Evolutionary conservation across 2,888 invertebrate genomes (phyloP), one percentile per base, ranked within the genome.

Genomic region (Allolobophora icterica): DNA sequence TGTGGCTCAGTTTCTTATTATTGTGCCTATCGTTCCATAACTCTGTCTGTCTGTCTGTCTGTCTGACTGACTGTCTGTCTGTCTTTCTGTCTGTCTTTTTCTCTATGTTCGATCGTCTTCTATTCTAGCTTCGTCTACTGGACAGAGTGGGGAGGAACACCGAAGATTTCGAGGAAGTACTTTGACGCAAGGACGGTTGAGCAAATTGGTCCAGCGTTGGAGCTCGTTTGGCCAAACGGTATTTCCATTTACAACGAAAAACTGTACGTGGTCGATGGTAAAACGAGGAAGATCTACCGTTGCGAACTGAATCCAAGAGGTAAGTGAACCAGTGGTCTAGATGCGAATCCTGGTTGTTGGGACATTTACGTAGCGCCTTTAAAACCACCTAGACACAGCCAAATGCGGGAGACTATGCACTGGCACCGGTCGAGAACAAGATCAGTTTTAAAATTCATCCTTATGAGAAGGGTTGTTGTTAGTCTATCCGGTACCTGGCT

Each of bases 201-300:
- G 24, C 45, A 1, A 87, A 30, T 35, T n/a, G n/a, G 33, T 38
- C 3, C 38, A 21, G 3, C 35, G 24, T 17, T 24, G 87, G 30
- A 90, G 6, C 71, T 90, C 34, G 58, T 52, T 21, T 90, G 90
- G 90, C 52, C 71, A 38, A 90, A 90, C 21, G 90, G 90, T n/a
- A 24, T 90, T 33, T 71, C n/a, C 34, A 90, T 90, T 13, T 24
- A 11, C 71, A 58, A 38, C 71, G 34, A 33, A 2, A 45, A 52
- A 34, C 52, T 90, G 34, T 90, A 90, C 38, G 21, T 90, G 21
- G 83, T 30, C 17, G 90, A 90, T 30, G 90, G 90, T n/a, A 11
- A 5, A 3, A 38, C 90, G 34, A 90, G 35, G 38, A 87, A 34
- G 35, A 3, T 87, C 35, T 87, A n/a, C 17, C 17, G 15, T 17